Base-by-base conservation (phyloP, 2,113 vertebrate species). In the Xyliphius kryptos region DNA sequence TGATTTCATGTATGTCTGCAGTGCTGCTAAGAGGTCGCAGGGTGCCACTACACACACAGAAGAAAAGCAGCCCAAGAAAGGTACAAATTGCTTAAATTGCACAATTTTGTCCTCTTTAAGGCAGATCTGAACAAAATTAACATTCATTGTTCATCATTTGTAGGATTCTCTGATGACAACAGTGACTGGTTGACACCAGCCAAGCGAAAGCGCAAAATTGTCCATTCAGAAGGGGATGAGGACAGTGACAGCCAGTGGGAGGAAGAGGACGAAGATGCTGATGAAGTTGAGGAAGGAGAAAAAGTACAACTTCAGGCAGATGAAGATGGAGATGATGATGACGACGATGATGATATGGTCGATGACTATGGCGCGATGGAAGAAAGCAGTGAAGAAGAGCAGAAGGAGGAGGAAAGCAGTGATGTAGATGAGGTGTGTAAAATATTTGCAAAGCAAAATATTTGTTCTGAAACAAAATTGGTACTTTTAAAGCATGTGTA, bases 341-440 rank as follows among this genome's bases (percentile, higher is more conserved):
- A 88, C n/a, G 91, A 92, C 41, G 89, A 88, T 0, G 85, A 90
- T 0, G 91, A 90, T 37, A 79, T 93, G 86, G 80, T 90, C 4
- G 95, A 97, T 56, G 95, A 97, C 68, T 96, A 93, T 1, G 93
- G 92, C 48, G 80, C 81, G 21, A 77, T 75, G 21, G 88, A 83
- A 22, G 85, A 80, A 1, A 76, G 72, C 21, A 73, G 77, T 53
- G 72, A 56, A 40, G 74, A 75, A 9, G 79, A 79, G 63, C 76
- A 54, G 38, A 68, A 55, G n/a, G 78, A 75, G 54, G 79, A 77
- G 36, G 78, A 77, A 62, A 63, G 56, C 47, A 81, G 81, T 55
- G 86, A 86, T 63, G 85, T 52, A 61, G 86, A 88, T 6, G 83
- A 87, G 36, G 85, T 88, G 77, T n/a, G n/a, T n/a, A n/a, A n/a